These are phyloP conservation scores for Thymelicus acteon DNA, from an alignment of 2,888 invertebrate species.

Conservation along the genomic window DNA sequence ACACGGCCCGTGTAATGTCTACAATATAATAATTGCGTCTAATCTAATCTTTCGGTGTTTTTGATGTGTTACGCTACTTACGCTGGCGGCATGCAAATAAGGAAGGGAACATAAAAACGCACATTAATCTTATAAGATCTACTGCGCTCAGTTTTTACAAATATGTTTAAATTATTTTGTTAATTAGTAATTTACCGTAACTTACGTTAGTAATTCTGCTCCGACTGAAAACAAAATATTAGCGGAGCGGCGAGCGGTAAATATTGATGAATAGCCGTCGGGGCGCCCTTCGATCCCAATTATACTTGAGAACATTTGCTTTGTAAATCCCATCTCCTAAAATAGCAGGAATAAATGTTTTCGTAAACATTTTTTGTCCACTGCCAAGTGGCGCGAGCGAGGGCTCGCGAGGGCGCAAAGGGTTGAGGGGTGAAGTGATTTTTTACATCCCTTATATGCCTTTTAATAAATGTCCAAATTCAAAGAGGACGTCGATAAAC, in stretches of 20 bases:
- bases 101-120: not conserved
- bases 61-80: constrained; percentile 23
- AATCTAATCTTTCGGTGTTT: constrained; percentile 22
- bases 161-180: not conserved
- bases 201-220: too few species aligned
- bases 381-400: constrained; percentile 12
- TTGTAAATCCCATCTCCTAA: constrained; percentile 32
- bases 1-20: constrained; percentile 19
- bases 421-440: constrained; percentile 37
- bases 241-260: too few species aligned
- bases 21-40: constrained; percentile 31
- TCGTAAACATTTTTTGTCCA: constrained; percentile 37
- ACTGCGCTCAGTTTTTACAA: constrained; percentile 2
- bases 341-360: constrained; percentile 32
- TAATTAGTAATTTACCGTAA: not conserved
- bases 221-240: too few species aligned
- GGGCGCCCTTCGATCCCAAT: constrained; percentile 9
- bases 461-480: constrained; percentile 35
- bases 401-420: constrained; percentile 33
- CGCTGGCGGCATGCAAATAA: constrained; percentile 18
- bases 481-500: constrained; percentile 32
- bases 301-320: constrained; percentile 34
- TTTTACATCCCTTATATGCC: constrained; percentile 36
- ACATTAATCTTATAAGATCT: constrained; percentile 5
- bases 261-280: not conserved